Base-by-base conservation (phyloP, 2,797 vertebrate genomes). In the Kryptolebias ocellatus region DNA sequence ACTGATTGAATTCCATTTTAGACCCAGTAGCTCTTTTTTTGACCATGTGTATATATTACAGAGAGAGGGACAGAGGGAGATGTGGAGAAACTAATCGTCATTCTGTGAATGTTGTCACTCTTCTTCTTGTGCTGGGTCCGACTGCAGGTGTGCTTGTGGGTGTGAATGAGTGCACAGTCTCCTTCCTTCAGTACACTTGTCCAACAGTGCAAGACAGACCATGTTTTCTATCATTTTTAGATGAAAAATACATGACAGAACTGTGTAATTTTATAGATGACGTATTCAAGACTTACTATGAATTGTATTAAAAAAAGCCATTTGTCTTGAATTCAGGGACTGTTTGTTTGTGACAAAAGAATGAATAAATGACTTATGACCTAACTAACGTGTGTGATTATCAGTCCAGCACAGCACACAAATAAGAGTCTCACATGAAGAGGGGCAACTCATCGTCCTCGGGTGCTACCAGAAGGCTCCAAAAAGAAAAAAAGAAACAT, bases 241-340 rank as follows among this genome's bases (percentile, higher is more conserved):
- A 83, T 79, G 17, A 28, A 70, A 64, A 79, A 57, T 86, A 90
- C 74, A 84, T 87, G 67, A 79, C 59, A 70, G 67, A 82, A 75
- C 57, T 53, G 81, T 85, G 76, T 81, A 24, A 72, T 89, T 89
- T 88, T 90, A 70, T 84, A 89, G 77, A 75, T 86, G 83, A 80
- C 66, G 27, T 72, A 72, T 64, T 88, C 70, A 80, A 76, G 80
- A 72, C 63, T 58, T 73, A 66, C 64, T 83, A 78, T 72, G 59
- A 84, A 81, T 56, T 86, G 75, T 90, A 81, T 79, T 73, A 84
- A 81, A 24, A 34, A 1, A 88, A 88, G 84, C 83, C 74, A 83
- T 92, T 91, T 91, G 87, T 92, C 80, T 90, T 87, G 77, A 91
- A 86, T 92, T 93, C 90, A 92, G 92, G 90, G 89, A 94, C 80